A percentile compares a stretch with the other conserved stretches of the same genome.
Conservation (phyloP, 2,888 invertebrate genomes). For the Sphecodes monilicornis region DNA sequence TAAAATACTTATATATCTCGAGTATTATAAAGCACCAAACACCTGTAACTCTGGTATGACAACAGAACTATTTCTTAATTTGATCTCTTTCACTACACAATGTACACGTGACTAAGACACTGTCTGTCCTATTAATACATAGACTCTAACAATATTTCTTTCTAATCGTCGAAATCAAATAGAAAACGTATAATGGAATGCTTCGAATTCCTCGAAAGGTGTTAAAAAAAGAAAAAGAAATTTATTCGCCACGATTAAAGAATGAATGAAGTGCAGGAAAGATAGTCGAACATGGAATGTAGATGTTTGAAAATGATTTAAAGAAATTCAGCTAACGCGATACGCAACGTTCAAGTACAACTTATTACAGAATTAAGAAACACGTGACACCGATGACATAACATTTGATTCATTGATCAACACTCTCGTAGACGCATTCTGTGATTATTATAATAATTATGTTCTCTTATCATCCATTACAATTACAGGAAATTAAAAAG, state of each 20-base stretch:
- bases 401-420: slow-evolving; percentile 60
- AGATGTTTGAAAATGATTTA: slow-evolving; percentile 16
- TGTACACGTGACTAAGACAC: slow-evolving; percentile 28
- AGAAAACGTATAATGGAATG: slow-evolving; percentile 63
- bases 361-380: slow-evolving; percentile 41
- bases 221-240: slow-evolving; percentile 4
- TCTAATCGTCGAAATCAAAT: slow-evolving; percentile 41
- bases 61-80: slow-evolving; percentile 57
- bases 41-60: slow-evolving; percentile 63
- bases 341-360: slow-evolving; percentile 26
- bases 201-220: slow-evolving; percentile 23
- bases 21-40: slow-evolving; percentile 67
- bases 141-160: slow-evolving; percentile 29
- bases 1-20: slow-evolving; percentile 61
- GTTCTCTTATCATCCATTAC: slow-evolving; percentile 37
- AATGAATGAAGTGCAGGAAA: slow-evolving; percentile 46
- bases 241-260: slow-evolving; percentile 8
- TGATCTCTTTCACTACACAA: slow-evolving; percentile 31
- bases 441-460: slow-evolving; percentile 37
- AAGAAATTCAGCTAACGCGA: slow-evolving; percentile 29
- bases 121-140: not conserved
- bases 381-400: slow-evolving; percentile 31
- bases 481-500: slow-evolving; percentile 55
- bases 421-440: slow-evolving; percentile 14
- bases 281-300: slow-evolving; percentile 62